phyloP scores from a whole-genome alignment of 35 echinoderm and acorn worm species.

The Nesometra sesokonis region DNA sequence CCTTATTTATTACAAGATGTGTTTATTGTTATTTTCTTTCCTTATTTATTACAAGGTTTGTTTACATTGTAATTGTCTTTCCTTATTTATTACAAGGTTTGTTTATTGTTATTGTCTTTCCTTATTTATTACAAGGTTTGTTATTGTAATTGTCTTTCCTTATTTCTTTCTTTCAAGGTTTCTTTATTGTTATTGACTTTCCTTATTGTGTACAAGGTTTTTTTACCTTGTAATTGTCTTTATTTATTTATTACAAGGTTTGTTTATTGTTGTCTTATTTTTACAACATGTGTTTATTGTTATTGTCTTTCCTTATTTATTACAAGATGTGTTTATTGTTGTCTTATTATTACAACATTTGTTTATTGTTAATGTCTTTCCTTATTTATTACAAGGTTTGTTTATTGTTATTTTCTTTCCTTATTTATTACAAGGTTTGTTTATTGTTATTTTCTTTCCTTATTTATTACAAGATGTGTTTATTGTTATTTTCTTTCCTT shows the following conservation, averaged over 20 bases:
- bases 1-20: constrained; percentile 63
- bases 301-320: too few relatives aligned
- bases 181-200: background rate
- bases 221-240: too few relatives aligned
- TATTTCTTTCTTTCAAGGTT: constrained; percentile 71
- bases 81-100: constrained; percentile 66
- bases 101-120: background rate
- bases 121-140: background rate
- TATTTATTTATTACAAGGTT: constrained; percentile 62
- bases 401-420: background rate
- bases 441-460: too few relatives aligned
- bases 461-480: constrained; percentile 50
- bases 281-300: too few relatives aligned
- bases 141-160: too few relatives aligned
- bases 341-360: too few relatives aligned
- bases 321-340: too few relatives aligned
- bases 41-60: background rate
- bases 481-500: background rate
- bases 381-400: constrained; percentile 61
- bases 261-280: background rate
- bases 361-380: too few relatives aligned
- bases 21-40: background rate
- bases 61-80: too few relatives aligned
- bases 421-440: background rate
- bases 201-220: background rate